Base-by-base conservation (phyloP, 92 coral and sea anemone genomes). In the Zoanthus sansibaricus region DNA sequence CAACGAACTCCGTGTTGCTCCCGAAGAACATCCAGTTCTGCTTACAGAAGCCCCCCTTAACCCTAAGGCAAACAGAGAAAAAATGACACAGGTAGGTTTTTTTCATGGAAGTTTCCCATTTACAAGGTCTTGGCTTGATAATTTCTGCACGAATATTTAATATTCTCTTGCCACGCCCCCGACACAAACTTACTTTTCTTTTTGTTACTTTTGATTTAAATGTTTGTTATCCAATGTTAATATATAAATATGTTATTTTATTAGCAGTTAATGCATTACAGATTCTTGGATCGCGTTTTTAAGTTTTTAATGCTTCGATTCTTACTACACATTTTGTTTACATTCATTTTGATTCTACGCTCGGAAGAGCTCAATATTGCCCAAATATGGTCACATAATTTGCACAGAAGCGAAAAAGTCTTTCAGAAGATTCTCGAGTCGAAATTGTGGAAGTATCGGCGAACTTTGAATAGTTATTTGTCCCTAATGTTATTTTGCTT, bases 1-100 rank as follows among this genome's bases (percentile, higher is more conserved):
- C 91, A 95, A 92, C 55, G 98, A 94, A 79, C 95, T 95, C 46
- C 97, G 97, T 51, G 86, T 94, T 3, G 98, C 98, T 0, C 98
- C 98, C 48, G 98, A 95, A 66, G 97, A 94, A 90, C 98, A 95
- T 77, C 97, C 98, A 32, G 97, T 95, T 82, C 90, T 95, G 67
- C 84, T 95, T 79, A 95, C 98, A 56, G 98, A 95, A 80, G 98
- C 98, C 74, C 97, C 98, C 30, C 92, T 94, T 71, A 95, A 95
- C 92, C 98, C 98, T 77, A 95, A 95, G 90, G 95, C 96, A 37
- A 95, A 95, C 97, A 86, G 98, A 78, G 98, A 95, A 90, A 95
- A 94, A 70, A 95, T 95, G 97, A 95, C 98, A 9, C 95, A 92
- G 98, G 96, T 95, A 62, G 1, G 84, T 79, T 48, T 17, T 46